Evolutionary conservation across 2,113 vertebrate species (phyloP).

Genomic region (Pseudolaguvia tuberculata): DNA sequence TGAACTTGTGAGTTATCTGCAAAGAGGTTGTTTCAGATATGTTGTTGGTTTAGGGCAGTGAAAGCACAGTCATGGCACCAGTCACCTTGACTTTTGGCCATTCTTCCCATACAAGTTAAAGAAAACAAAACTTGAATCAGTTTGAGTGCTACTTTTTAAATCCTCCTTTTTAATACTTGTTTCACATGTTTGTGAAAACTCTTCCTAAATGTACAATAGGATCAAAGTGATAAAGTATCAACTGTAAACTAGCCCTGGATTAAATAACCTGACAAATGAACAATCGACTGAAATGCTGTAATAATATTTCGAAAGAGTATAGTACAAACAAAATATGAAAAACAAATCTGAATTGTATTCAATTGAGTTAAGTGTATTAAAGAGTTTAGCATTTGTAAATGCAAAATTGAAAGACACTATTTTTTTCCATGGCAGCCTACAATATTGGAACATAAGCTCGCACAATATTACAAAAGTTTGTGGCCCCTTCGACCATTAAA

Average conservation of each 20-base stretch:
- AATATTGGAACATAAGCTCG: conserved; percentile 5
- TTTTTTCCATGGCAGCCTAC: not conserved
- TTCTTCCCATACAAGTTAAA: not conserved
- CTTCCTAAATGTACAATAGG: not conserved
- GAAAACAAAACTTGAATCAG: not conserved
- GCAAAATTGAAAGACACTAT: conserved; percentile 46
- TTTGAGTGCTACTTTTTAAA: not conserved
- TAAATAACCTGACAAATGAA: conserved; percentile 22
- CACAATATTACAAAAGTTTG: not conserved
- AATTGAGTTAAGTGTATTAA: not conserved
- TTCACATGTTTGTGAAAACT: not conserved
- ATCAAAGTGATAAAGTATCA: not conserved
- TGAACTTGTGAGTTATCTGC: not conserved
- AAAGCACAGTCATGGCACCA: not conserved
- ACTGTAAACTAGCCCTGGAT: conserved; percentile 30
- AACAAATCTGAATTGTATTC: conserved; percentile 53
- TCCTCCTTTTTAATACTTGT: not conserved
- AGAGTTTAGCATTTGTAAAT: conserved; percentile 8
- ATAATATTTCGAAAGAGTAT: conserved; percentile 54
- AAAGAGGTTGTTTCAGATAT: not conserved
- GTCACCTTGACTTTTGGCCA: not conserved
- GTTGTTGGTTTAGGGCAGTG: not conserved
- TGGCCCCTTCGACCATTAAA: not conserved
- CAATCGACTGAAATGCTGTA: conserved; percentile 61
- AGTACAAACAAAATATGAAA: conserved; percentile 58